These are phyloP conservation scores for Drosophila burlai DNA, from an alignment of 1,140 invertebrate genomes.

Conservation along the genomic window DNA sequence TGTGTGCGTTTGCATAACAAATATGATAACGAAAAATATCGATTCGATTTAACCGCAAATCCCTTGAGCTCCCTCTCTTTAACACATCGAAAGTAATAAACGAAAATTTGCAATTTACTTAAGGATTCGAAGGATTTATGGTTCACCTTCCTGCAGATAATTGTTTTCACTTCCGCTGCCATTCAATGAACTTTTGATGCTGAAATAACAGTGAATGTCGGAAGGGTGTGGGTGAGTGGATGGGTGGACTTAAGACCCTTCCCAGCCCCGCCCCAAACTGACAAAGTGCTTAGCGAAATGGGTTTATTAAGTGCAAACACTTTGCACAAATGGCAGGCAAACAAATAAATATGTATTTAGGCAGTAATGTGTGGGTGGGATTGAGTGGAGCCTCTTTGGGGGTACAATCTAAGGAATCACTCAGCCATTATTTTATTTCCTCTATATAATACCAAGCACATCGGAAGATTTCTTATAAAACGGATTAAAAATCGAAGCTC, in stretches of 20 bases:
- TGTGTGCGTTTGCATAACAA: constrained; percentile 80
- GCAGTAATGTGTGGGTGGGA: constrained; percentile 12
- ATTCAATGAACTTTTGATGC: constrained; percentile 82
- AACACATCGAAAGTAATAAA: constrained; percentile 71
- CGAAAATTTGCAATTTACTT: constrained; percentile 82
- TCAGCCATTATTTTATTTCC: neutral
- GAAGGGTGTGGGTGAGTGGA: constrained; percentile 10
- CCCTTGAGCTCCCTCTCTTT: constrained; percentile 13
- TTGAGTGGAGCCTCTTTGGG: constrained; percentile 6
- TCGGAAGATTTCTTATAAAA: neutral
- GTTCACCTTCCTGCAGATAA: constrained; percentile 81
- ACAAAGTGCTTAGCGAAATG: constrained; percentile 78
- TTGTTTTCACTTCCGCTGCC: constrained; percentile 80
- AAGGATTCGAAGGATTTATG: constrained; percentile 80
- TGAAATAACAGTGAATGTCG: constrained; percentile 75
- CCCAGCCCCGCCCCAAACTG: constrained; percentile 17
- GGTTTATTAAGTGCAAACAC: constrained; percentile 83
- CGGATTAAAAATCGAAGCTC: neutral
- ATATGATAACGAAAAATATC: constrained; percentile 82
- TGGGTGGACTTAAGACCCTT: constrained; percentile 29
- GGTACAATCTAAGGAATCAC: neutral
- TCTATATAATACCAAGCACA: neutral
- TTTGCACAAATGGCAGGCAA: constrained; percentile 69
- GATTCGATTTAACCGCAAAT: constrained; percentile 81
- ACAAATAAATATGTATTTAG: constrained; percentile 73